Conservation (phyloP, 2,888 invertebrate genomes). For the Actias luna region DNA sequence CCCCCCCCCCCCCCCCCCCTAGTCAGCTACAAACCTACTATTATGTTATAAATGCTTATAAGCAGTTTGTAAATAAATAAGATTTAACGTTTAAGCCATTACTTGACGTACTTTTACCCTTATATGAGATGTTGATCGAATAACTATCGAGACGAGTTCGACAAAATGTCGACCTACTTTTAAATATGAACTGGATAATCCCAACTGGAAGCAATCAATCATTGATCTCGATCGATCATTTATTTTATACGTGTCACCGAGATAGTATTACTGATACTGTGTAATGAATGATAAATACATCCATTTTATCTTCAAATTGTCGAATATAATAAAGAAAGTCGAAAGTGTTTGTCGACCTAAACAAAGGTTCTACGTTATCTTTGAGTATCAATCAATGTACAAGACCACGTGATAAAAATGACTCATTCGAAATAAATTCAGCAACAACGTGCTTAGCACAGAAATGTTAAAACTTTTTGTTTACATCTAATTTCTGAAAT, state of each 20-base stretch:
- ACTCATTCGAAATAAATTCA: neutral
- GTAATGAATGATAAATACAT: neutral
- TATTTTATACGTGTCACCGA: neutral
- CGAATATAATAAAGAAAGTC: neutral
- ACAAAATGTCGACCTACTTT: conserved; percentile 4
- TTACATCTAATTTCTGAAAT: too few relatives aligned
- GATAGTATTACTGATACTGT: neutral
- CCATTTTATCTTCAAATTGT: neutral
- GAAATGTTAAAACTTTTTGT: too few relatives aligned
- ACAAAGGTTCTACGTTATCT: neutral
- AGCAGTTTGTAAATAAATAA: too few relatives aligned
- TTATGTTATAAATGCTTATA: too few relatives aligned
- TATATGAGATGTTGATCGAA: neutral
- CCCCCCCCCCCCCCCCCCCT: too few relatives aligned
- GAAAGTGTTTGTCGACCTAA: neutral
- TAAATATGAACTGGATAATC: conserved; percentile 1
- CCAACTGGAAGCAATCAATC: neutral
- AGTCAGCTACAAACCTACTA: too few relatives aligned
- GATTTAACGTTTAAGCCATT: too few relatives aligned
- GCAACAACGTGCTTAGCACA: too few relatives aligned
- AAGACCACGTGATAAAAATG: neutral
- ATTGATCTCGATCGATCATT: conserved; percentile 4
- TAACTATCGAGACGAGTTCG: neutral
- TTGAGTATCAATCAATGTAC: neutral
- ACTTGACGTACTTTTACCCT: neutral